phyloP scores from a whole-genome alignment of 2,888 invertebrate species.

The Stenotaenia linearis region DNA sequence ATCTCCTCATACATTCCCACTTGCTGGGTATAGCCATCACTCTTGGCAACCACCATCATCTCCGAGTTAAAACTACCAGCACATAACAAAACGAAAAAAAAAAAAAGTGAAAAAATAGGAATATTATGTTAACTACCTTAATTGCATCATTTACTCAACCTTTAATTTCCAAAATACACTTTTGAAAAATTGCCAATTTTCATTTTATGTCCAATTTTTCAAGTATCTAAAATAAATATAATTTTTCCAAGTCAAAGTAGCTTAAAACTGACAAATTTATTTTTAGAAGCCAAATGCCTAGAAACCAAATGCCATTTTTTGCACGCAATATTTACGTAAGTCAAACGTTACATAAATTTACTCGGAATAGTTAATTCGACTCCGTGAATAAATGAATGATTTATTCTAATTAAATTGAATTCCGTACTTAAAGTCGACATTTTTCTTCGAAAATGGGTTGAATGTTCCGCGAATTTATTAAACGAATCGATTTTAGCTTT shows the following conservation, averaged over 20 bases:
- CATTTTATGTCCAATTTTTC: too few relatives aligned
- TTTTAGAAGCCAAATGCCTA: too few relatives aligned
- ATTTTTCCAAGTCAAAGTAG: too few relatives aligned
- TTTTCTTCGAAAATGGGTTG: not conserved
- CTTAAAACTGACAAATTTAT: too few relatives aligned
- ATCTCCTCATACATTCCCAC: not conserved
- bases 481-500: not conserved
- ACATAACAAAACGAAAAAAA: not conserved
- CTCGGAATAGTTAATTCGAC: too few relatives aligned
- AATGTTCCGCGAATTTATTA: not conserved
- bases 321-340: too few relatives aligned
- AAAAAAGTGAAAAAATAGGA: not conserved
- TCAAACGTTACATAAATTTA: too few relatives aligned
- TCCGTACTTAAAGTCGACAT: not conserved
- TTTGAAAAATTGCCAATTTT: not conserved
- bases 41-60: conserved; percentile 2
- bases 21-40: not conserved
- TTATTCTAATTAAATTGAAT: too few relatives aligned
- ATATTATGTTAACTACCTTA: not conserved
- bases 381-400: too few relatives aligned
- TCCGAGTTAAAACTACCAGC: not conserved
- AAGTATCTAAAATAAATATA: too few relatives aligned
- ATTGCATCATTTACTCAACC: not conserved
- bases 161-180: not conserved
- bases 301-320: too few relatives aligned